Conservation (phyloP, 2,888 invertebrate species). For the Allygus modestus region DNA sequence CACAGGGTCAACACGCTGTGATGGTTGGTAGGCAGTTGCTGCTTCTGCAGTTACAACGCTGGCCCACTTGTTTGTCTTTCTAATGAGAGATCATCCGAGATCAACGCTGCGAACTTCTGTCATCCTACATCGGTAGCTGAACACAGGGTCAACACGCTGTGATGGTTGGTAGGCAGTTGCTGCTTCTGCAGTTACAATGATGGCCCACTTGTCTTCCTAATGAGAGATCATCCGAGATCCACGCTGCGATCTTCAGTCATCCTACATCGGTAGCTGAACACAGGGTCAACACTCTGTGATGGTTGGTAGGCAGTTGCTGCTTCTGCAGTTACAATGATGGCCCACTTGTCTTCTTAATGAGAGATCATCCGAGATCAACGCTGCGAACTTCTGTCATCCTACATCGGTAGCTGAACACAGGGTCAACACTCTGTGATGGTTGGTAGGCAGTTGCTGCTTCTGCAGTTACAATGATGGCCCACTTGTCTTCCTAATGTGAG, state of each 20-base stretch:
- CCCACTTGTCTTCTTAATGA: constrained; percentile 44
- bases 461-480: no score
- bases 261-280: not conserved
- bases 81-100: no score
- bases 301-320: constrained; percentile 52
- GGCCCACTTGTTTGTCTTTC: no score
- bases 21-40: no score
- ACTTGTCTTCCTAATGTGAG: no score
- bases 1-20: no score
- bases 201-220: constrained; percentile 48
- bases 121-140: no score
- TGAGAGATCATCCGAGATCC: constrained; percentile 21
- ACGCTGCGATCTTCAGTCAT: not conserved
- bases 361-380: not conserved
- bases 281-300: constrained; percentile 46
- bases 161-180: constrained; percentile 26
- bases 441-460: no score
- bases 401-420: constrained; percentile 9
- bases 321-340: constrained; percentile 51
- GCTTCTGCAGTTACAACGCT: no score
- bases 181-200: constrained; percentile 55
- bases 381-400: not conserved
- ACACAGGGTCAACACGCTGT: not conserved
- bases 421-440: not conserved
- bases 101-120: no score